Evolutionary conservation across 2,113 vertebrate species (phyloP).

Genomic region (Strix aluco): DNA sequence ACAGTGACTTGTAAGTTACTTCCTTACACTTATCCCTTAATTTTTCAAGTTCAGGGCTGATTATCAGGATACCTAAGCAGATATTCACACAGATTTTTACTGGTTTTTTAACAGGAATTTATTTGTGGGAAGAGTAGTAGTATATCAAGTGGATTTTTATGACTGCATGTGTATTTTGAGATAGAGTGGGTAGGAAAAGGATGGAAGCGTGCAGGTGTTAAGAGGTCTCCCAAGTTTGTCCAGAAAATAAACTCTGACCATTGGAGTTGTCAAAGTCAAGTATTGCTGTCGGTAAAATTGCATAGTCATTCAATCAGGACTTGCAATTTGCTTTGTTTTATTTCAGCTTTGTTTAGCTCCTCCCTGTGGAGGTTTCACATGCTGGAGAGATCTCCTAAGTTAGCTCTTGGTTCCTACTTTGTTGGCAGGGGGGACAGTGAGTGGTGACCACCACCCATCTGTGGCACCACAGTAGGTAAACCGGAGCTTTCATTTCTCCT

Average conservation of each 20-base stretch:
- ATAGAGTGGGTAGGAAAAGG: neutral
- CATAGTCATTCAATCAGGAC: neutral
- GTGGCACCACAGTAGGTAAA: neutral
- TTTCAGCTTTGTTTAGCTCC: neutral
- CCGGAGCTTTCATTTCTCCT: neutral
- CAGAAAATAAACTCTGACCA: neutral
- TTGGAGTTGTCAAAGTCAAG: neutral
- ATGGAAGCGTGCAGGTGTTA: neutral
- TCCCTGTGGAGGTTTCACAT: neutral
- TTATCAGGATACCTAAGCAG: neutral
- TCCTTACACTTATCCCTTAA: neutral
- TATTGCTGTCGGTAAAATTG: neutral
- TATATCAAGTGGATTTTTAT: neutral
- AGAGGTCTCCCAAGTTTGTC: neutral
- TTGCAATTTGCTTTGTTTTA: neutral
- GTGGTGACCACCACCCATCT: neutral
- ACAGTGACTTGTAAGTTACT: neutral
- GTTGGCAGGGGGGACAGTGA: neutral
- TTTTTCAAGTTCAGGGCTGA: neutral
- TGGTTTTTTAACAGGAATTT: neutral
- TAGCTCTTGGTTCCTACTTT: neutral
- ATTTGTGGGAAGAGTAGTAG: neutral
- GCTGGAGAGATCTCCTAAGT: neutral
- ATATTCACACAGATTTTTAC: neutral
- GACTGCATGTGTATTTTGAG: neutral